Base-by-base conservation (phyloP, 1,140 invertebrate species). In the Eubasilissa regina region DNA sequence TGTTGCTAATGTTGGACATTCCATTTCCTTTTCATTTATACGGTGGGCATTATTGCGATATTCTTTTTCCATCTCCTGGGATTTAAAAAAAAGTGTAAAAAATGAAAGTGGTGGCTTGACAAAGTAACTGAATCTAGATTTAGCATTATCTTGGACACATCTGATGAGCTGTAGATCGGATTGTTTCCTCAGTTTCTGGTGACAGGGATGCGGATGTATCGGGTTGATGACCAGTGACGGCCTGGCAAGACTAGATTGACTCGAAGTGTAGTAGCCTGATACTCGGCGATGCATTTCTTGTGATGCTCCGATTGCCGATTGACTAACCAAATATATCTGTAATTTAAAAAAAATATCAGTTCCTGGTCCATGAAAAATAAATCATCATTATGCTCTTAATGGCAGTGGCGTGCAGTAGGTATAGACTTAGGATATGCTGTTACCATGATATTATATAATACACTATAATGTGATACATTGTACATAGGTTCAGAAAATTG, bases 11-110 rank as follows among this genome's bases (percentile, higher is more conserved):
- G 96, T 97, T 0, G 94, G 93, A 78, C 92, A 91, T 13, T 93
- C 92, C 9, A 89, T 87, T 78, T 93, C 92, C 74, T 90, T 91
- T 51, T 92, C 91, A 21, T 91, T 89, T 84, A 91, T 92, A 70
- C 94, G 90, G 84, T 97, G 94, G 6, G 96, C 96, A 85, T 95
- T 95, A 35, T 94, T 92, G 4, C 97, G 90, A 84, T 98, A 99
- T 72, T 97, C 94, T 10, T 91, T 89, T 85, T 98, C 97, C 90
- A 98, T 93, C 79, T 95, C 93, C 0, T 89, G 86, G 48, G 96
- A 92, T 82, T 94, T 93, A 87, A 98, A 99, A 84, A 94, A 96
- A 0, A 98, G 86, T 0, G 96, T 97, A 72, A 96, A 91, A 15
- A 90, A 91, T 11, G 94, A 95, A 0, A 98, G 87, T 0, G 97